phyloP scores from a whole-genome alignment of 1,140 invertebrate genomes.

The Plectrocnemia conspersa region DNA sequence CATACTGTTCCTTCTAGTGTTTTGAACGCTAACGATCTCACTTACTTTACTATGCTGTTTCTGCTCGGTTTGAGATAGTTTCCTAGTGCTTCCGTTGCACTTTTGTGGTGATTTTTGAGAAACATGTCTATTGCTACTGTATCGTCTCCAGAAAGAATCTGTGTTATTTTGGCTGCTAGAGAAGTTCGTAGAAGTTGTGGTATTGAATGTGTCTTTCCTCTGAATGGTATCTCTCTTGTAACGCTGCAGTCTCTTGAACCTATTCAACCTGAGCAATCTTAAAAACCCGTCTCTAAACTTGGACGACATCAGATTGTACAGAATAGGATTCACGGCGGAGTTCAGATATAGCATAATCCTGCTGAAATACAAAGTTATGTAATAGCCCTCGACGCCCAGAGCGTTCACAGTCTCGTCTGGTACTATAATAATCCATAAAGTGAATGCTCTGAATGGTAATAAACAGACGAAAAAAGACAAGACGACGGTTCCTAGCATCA shows the following conservation, averaged over 20 bases:
- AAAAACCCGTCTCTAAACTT: constrained; percentile 83
- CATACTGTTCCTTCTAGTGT: constrained; percentile 50
- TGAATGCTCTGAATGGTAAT: constrained; percentile 79
- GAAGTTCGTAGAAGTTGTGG: constrained; percentile 50
- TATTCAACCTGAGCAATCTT: constrained; percentile 54
- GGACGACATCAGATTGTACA: constrained; percentile 88
- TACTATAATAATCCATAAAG: constrained; percentile 76
- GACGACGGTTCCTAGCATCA: constrained; percentile 87
- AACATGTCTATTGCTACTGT: constrained; percentile 43
- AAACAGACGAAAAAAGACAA: constrained; percentile 87
- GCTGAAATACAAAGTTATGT: constrained; percentile 79
- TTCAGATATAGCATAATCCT: constrained; percentile 84
- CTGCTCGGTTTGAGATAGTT: constrained; percentile 40
- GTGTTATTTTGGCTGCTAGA: constrained; percentile 50
- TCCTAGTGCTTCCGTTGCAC: constrained; percentile 41
- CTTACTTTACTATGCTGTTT: constrained; percentile 44
- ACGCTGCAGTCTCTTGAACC: constrained; percentile 45
- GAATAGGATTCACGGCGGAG: constrained; percentile 84
- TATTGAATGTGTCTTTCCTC: constrained; percentile 50
- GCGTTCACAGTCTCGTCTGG: constrained; percentile 59
- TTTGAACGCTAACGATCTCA: constrained; percentile 49
- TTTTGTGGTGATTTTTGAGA: constrained; percentile 43
- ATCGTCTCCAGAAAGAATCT: constrained; percentile 50
- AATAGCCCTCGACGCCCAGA: constrained; percentile 73
- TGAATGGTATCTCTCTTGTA: constrained; percentile 47